A percentile compares a stretch with the other conserved stretches of the same genome.
Conservation (phyloP, 2,888 invertebrate genomes). For the Dromius quadrimaculatus region DNA sequence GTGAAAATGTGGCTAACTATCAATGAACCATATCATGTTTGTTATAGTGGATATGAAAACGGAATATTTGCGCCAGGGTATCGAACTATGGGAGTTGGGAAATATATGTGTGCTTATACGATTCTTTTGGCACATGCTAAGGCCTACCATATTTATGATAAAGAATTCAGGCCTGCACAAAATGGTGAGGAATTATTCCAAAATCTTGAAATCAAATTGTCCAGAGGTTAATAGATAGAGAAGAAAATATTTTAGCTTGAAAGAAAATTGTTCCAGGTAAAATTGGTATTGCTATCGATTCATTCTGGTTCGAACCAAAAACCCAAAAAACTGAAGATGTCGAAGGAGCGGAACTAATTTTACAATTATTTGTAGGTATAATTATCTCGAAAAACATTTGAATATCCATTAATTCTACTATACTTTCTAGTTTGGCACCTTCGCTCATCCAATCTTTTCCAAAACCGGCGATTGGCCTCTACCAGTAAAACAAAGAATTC, state of each 20-base stretch:
- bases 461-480: constrained; percentile 74
- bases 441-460: constrained; percentile 75
- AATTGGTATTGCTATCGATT: constrained; percentile 70
- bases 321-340: constrained; percentile 66
- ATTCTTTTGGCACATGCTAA: constrained; percentile 75
- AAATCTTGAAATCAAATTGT: not conserved
- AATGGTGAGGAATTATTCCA: constrained; percentile 63
- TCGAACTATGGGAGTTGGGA: constrained; percentile 67
- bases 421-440: constrained; percentile 69
- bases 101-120: constrained; percentile 75
- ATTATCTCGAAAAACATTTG: not conserved
- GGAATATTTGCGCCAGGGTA: constrained; percentile 62
- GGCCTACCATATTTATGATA: constrained; percentile 73
- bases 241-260: not conserved
- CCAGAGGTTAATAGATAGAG: not conserved
- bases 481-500: constrained; percentile 72
- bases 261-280: constrained; percentile 63
- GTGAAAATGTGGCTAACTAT: constrained; percentile 56
- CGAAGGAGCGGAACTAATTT: constrained; percentile 68
- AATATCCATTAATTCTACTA: not conserved
- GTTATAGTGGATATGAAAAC: constrained; percentile 56
- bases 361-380: constrained; percentile 69
- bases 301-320: constrained; percentile 69
- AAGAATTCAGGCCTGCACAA: constrained; percentile 69
- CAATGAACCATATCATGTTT: constrained; percentile 56